Percentiles rank a stretch among this genome's conserved stretches.
phyloP scores from a whole-genome alignment of 2,113 vertebrate species.

The Catagonus wagneri region DNA sequence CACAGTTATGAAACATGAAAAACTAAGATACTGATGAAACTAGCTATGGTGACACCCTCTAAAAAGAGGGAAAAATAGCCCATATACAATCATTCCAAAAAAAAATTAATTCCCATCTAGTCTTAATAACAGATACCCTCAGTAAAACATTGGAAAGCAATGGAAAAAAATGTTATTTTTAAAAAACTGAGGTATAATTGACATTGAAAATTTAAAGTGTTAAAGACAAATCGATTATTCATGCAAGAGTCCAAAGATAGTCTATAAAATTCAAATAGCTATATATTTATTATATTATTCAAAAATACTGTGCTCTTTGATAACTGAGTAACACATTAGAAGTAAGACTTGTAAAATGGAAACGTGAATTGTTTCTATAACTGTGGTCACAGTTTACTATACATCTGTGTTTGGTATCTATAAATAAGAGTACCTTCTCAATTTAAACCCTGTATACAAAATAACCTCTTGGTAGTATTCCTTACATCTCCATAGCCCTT shows the following conservation, averaged over 20 bases:
- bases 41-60: not conserved
- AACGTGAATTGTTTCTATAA: not conserved
- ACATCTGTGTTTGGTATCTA: constrained; percentile 28
- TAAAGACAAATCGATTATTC: constrained; percentile 18
- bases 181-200: not conserved
- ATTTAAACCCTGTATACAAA: constrained; percentile 39
- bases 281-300: not conserved
- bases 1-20: not conserved
- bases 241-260: not conserved
- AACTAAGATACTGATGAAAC: not conserved
- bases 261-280: not conserved
- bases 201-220: not conserved
- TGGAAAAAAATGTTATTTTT: not conserved
- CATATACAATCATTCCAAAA: not conserved
- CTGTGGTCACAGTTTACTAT: constrained; percentile 10
- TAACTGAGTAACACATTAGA: not conserved
- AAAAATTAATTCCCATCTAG: not conserved
- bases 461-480: not conserved
- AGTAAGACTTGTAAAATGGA: not conserved
- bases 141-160: not conserved
- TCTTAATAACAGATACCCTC: not conserved
- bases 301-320: not conserved
- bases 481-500: not conserved
- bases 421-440: not conserved
- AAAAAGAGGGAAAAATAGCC: not conserved